Base-by-base conservation (phyloP, 2,113 vertebrate species). In the Delphinus delphis region DNA sequence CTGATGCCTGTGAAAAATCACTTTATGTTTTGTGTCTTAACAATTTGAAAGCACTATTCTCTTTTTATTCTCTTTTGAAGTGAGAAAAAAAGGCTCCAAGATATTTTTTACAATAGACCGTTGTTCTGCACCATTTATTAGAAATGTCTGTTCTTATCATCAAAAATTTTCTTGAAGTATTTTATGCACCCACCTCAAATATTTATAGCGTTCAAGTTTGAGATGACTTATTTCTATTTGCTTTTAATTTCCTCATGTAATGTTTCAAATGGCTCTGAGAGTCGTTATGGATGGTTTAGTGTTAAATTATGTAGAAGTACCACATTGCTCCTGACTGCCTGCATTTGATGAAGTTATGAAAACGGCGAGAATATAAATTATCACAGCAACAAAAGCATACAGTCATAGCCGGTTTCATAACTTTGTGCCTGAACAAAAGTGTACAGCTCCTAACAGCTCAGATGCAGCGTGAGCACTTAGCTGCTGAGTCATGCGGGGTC, bases 331-430 rank as follows among this genome's bases (percentile, higher is more conserved):
- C 44, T 71, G 96, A 98, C 97, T 73, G 97, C 97, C 12, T 47
- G 60, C 88, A 84, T 96, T 93, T 97, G 97, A 98, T 95, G 97
- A 98, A 98, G 96, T 98, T 98, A 98, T 98, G 98, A 98, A 97
- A 97, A 96, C 85, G 70, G 88, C 74, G 65, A 97, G 97, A 97
- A 98, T 95, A 97, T 93, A 97, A 98, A 98, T 98, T 88, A 88
- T 96, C 97, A 97, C 80, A 95, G 98, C 95, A 97, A 98, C 97
- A 92, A 55, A 97, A 90, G 0, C 96, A 97, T 95, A 92, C 96
- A 97, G 98, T 70, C 88, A 26, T 23, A 93, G 95, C 93, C 95
- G 36, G 36, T 96, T 97, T 93, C 95, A 81, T 13, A 33, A 96
- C 89, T 96, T 81, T 55, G 74, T 83, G 74, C 26, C n/a, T 13